Evolutionary conservation across 2,888 invertebrate species (phyloP).

Genomic region (Crossocerus cetratus): DNA sequence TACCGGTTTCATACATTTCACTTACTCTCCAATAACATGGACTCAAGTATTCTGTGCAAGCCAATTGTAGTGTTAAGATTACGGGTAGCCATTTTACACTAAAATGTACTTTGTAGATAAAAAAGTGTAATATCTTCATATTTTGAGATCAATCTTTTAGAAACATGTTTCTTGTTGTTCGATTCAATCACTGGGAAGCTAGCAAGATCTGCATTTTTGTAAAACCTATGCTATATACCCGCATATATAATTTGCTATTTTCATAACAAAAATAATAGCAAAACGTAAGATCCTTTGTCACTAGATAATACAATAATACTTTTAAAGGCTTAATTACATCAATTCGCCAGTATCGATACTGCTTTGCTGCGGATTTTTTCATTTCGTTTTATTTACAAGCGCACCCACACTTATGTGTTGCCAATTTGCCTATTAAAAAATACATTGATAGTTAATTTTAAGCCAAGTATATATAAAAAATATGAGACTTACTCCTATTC

Average conservation of each 20-base stretch:
- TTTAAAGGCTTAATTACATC: slow-evolving; percentile 5
- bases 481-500: slow-evolving; percentile 79
- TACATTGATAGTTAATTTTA: slow-evolving; percentile 16
- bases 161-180: no score
- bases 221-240: slow-evolving; percentile 14
- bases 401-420: slow-evolving; percentile 70
- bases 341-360: not conserved
- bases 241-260: slow-evolving; percentile 5
- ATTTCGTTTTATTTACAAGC: slow-evolving; percentile 63
- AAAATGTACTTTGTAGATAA: no score
- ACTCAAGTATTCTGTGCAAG: no score
- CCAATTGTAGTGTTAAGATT: no score
- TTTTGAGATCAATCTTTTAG: no score
- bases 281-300: slow-evolving; percentile 9
- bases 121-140: no score
- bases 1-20: no score
- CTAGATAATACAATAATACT: slow-evolving; percentile 24
- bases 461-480: not conserved
- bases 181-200: slow-evolving; percentile 11
- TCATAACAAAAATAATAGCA: slow-evolving; percentile 22
- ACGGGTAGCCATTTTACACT: no score
- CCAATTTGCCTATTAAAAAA: slow-evolving; percentile 71
- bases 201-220: slow-evolving; percentile 15
- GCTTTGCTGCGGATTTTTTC: slow-evolving; percentile 9
- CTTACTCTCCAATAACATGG: no score